Evolutionary conservation across 2,113 vertebrate genomes (phyloP), one percentile per base, ranked within the genome.

Genomic region (Haemorhous mexicanus): DNA sequence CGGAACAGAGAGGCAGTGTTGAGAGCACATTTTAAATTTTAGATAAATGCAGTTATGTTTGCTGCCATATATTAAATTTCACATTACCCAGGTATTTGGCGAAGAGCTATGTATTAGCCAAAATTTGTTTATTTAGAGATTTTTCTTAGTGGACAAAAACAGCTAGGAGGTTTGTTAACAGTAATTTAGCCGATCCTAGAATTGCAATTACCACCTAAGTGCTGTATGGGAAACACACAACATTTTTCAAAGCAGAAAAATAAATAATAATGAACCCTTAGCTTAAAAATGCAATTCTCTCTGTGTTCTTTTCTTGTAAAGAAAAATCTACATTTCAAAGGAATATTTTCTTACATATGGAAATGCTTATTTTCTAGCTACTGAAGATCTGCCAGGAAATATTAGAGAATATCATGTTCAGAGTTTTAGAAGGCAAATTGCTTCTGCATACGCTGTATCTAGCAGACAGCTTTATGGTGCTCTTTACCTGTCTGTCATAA

Each of bases 401-500:
- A 93, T 95, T 95, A 95, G 74, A 92, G 89, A 95, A 86, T 93
- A 90, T 75, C 87, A 49, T 59, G 96, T 92, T 96, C 77, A 64
- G 87, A 87, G 94, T 92, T 96, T 96, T 96, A 91, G 95, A 96
- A 96, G 96, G 93, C 94, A 97, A 97, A 97, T 96, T 95, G 95
- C 93, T 97, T 95, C 91, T 95, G 87, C 83, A 64, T 85, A 93
- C 79, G 4, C 61, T 62, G 79, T 91, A 94, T 62, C 92, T 82
- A 95, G 94, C 77, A 77, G 53, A 94, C 93, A 94, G 85, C 87
- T 94, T 97, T 89, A 90, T 91, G 86, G 82, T 87, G 83, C 83
- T 95, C 58, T 89, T 95, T 91, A 94, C 95, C 85, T 95, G 86
- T 82, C 78, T 87, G 56, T 92, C 94, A 85, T 28, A 95, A 95